Evolutionary conservation across 1,140 invertebrate genomes (phyloP).

Genomic region (Lucilia sericata): DNA sequence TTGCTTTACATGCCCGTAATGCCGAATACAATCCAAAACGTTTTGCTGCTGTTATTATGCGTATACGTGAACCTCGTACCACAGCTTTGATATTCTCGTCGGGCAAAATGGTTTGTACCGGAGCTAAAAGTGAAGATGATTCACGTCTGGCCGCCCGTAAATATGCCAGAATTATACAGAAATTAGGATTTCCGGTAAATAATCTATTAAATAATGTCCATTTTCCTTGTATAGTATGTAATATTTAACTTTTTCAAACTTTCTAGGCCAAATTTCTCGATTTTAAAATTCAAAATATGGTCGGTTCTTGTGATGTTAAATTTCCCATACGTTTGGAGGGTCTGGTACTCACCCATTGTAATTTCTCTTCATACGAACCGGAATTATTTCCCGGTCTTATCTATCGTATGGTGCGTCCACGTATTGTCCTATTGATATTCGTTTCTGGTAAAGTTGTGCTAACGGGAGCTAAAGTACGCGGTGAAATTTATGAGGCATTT

Average conservation of each 20-base stretch:
- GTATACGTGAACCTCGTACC: slow-evolving; percentile 97
- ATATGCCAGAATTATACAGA: slow-evolving; percentile 99
- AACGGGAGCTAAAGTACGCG: slow-evolving; percentile 97
- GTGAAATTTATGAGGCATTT: slow-evolving; percentile 99
- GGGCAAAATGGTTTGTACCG: slow-evolving; percentile 99
- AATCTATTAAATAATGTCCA: not conserved
- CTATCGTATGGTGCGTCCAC: slow-evolving; percentile 99
- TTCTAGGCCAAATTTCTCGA: slow-evolving; percentile 96
- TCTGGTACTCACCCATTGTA: slow-evolving; percentile 94
- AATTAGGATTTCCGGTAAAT: slow-evolving; percentile 91
- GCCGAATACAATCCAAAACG: slow-evolving; percentile 99
- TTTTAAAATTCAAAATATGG: slow-evolving; percentile 99
- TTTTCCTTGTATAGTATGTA: not conserved
- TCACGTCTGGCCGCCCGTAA: slow-evolving; percentile 96
- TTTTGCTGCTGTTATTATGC: slow-evolving; percentile 99
- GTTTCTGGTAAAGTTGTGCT: slow-evolving; percentile 98
- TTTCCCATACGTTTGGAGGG: slow-evolving; percentile 99
- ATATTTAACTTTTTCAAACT: not conserved
- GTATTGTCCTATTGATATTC: slow-evolving; percentile 99
- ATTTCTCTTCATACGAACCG: slow-evolving; percentile 96
- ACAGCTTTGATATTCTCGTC: slow-evolving; percentile 99
- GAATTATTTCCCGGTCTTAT: slow-evolving; percentile 98
- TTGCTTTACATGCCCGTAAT: slow-evolving; percentile 98
- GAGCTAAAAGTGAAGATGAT: slow-evolving; percentile 99
- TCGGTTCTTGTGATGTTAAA: slow-evolving; percentile 99